A percentile compares a stretch with the other conserved stretches of the same genome.
Evolutionary conservation across 2,797 vertebrate species (phyloP).

Genomic region (Vireo griseus): DNA sequence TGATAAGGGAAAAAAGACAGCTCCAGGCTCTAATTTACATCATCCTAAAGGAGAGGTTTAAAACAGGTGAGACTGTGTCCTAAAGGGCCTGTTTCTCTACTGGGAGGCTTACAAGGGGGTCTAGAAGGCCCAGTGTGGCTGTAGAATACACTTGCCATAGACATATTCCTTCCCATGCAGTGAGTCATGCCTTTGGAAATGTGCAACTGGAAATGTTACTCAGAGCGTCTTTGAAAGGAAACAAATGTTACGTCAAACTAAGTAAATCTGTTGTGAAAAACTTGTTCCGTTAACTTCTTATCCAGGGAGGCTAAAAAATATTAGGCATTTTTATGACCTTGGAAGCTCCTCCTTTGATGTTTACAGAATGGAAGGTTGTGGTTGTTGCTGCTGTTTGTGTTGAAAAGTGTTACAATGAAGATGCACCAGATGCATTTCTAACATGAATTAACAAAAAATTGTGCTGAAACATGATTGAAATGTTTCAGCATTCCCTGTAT

Average conservation of each 20-base stretch:
- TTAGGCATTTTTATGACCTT: neutral
- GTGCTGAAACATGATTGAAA: slow-evolving; percentile 23
- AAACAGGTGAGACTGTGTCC: neutral
- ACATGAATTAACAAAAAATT: neutral
- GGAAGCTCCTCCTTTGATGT: neutral
- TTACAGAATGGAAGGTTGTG: slow-evolving; percentile 2
- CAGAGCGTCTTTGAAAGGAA: neutral
- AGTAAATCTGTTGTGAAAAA: slow-evolving; percentile 1
- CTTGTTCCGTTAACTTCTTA: neutral
- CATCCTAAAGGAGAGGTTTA: neutral
- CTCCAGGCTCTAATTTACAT: neutral
- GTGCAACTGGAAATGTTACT: neutral
- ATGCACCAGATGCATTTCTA: neutral
- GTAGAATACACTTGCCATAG: neutral
- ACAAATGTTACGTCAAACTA: neutral
- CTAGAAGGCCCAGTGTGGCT: neutral
- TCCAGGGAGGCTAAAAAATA: neutral
- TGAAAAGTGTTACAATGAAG: slow-evolving; percentile 31
- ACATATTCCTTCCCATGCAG: neutral
- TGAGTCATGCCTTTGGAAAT: neutral
- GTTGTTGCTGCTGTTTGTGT: neutral
- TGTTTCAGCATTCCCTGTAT: neutral
- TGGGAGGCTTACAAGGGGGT: neutral
- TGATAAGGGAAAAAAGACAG: neutral
- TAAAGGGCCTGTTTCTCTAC: neutral